A percentile compares a stretch with the other conserved stretches of the same genome.
phyloP scores from a whole-genome alignment of 2,888 invertebrate genomes.

The Bugula neritina region DNA sequence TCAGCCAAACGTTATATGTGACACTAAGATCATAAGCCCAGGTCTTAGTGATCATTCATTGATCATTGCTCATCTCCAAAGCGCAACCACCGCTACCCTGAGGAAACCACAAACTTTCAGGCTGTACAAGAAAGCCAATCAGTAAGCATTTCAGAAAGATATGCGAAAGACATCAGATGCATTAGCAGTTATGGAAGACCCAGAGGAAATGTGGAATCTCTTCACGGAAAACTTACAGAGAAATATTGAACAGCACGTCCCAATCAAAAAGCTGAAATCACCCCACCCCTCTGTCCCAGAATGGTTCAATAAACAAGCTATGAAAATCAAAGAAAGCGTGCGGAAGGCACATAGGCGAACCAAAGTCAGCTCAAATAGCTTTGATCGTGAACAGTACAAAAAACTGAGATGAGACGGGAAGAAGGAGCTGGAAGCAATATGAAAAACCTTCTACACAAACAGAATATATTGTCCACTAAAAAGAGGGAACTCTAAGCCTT shows the following conservation, averaged over 20 bases:
- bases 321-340: too few species aligned
- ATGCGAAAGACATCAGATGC: neutral
- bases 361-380: too few species aligned
- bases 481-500: neutral
- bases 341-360: too few species aligned
- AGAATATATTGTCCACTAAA: neutral
- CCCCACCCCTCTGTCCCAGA: too few species aligned
- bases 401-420: too few species aligned
- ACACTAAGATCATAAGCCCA: neutral
- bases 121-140: neutral
- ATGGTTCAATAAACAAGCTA: too few species aligned
- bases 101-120: too few species aligned
- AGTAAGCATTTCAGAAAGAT: neutral
- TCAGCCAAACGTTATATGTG: neutral
- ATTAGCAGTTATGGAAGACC: neutral
- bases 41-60: neutral
- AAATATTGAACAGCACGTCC: neutral
- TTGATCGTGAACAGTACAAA: too few species aligned
- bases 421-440: too few species aligned
- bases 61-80: neutral
- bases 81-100: too few species aligned
- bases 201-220: neutral
- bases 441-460: too few species aligned
- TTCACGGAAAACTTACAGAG: neutral
- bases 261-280: neutral